Conservation (phyloP, 1,140 invertebrate species). For the Apis mellifera region DNA sequence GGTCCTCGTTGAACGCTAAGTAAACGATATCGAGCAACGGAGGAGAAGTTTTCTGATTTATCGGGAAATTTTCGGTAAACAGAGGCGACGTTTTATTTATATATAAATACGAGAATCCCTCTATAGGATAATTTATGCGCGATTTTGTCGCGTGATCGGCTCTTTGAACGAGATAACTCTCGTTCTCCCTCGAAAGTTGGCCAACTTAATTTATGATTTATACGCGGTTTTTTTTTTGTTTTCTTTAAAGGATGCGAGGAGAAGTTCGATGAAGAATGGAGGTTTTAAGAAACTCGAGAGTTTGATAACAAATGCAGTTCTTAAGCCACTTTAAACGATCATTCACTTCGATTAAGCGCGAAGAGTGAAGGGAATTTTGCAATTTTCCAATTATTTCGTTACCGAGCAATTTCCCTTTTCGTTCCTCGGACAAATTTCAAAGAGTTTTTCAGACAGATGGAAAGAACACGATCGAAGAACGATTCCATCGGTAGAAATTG, state of each 20-base stretch:
- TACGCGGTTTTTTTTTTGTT: too few species aligned
- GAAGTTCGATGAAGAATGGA: not conserved
- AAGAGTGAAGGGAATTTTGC: too few species aligned
- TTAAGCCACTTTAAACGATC: not conserved
- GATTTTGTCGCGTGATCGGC: not conserved
- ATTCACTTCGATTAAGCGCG: not conserved
- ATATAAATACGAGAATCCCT: too few species aligned
- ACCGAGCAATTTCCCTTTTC: too few species aligned
- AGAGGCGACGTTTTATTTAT: not conserved
- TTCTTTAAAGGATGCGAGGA: too few species aligned
- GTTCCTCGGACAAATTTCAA: too few species aligned
- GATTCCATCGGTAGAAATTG: constrained; percentile 7
- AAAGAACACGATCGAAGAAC: not conserved
- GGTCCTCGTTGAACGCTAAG: not conserved
- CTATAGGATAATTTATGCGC: too few species aligned
- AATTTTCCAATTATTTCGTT: too few species aligned
- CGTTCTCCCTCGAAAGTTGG: too few species aligned
- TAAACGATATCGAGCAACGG: not conserved
- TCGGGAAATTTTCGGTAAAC: not conserved
- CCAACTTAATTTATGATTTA: too few species aligned
- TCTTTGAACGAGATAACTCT: not conserved
- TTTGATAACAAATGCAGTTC: not conserved
- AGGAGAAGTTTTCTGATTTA: not conserved
- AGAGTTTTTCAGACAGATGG: not conserved
- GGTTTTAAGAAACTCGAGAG: not conserved